These are phyloP conservation scores for Drosophila flavopinicola DNA, from an alignment of 2,888 invertebrate genomes.

Conservation along the genomic window DNA sequence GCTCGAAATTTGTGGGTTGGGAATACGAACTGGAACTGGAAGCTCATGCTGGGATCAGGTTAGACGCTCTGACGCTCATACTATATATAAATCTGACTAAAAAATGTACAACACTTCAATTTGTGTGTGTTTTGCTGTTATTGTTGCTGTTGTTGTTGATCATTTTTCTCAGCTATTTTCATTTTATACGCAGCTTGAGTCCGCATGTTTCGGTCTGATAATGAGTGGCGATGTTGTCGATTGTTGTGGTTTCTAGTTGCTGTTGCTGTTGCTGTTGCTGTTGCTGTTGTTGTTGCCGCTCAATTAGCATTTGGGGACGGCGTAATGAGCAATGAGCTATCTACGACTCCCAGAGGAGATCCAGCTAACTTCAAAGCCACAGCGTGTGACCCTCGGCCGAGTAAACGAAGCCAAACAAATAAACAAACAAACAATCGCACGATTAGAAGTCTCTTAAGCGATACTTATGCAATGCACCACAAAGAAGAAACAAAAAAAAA, in stretches of 20 bases:
- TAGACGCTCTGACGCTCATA: constrained; percentile 69
- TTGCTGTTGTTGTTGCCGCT: constrained; percentile 43
- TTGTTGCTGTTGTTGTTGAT: constrained; percentile 56
- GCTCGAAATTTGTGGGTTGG: constrained; percentile 3
- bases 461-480: constrained; percentile 52
- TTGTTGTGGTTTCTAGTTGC: constrained; percentile 40
- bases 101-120: constrained; percentile 30
- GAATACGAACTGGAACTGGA: constrained; percentile 13
- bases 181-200: constrained; percentile 67
- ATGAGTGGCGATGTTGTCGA: constrained; percentile 66
- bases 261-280: constrained; percentile 18
- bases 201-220: constrained; percentile 63
- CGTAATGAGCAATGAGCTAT: constrained; percentile 64
- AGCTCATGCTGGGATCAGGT: constrained; percentile 60
- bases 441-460: constrained; percentile 33
- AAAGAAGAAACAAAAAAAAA: neutral
- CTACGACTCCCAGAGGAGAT: constrained; percentile 55
- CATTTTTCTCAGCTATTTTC: constrained; percentile 72
- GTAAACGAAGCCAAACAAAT: constrained; percentile 38
- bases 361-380: constrained; percentile 64
- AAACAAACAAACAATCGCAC: constrained; percentile 50
- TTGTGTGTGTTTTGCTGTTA: constrained; percentile 36
- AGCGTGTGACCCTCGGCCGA: constrained; percentile 62
- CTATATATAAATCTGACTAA: constrained; percentile 49
- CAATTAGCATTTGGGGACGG: constrained; percentile 61